Base-by-base conservation (phyloP, 30 jellyfish, hydroid and myxozoan species). In the Pelagia noctiluca region DNA sequence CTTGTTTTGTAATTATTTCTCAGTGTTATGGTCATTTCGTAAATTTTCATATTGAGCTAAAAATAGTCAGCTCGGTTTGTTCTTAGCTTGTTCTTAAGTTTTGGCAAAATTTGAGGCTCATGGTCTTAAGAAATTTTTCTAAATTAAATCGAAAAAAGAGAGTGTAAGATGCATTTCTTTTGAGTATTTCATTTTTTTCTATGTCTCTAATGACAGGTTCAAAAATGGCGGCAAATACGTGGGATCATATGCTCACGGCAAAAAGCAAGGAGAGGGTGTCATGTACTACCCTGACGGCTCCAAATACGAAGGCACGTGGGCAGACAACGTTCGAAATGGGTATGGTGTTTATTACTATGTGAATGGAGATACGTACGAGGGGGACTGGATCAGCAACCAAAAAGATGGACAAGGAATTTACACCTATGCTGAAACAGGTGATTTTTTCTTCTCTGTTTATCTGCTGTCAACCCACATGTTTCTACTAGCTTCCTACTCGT, bases 261-360 rank as follows among this genome's bases (percentile, higher is more conserved):
- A 73, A 75, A 71, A 60, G 21, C 87, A 84, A 25, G 94, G 94
- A 18, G 87, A 84, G 48, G 94, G 94, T 18, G 60, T 37, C 16
- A 19, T 84, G 29, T 71, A 84, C 37, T 84, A 70, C 63, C 87
- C 87, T 11, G 94, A 84, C 31, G 94, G 94, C 75, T 84, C 94
- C 0, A 35, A 48, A 19, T 84, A 71, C 74, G 82, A 71, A 21
- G 94, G 94, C 18, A 42, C 76, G 1, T 84, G 94, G 94, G 71
- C 88, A 1, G 72, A 71, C 35, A 73, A 71, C 63, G 87, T 81
- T 12, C 80, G 87, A 4, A 71, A 71, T 57, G 94, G 94, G 25
- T 70, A 53, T 47, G 94, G 94, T 3, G 37, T 60, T 2, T 84
- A 84, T 37, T 36, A 35, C 63, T 84, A 84, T 63, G 82, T 73